These are phyloP conservation scores for Pristionchus entomophagus DNA, from an alignment of 2,888 invertebrate species.

Conservation along the genomic window DNA sequence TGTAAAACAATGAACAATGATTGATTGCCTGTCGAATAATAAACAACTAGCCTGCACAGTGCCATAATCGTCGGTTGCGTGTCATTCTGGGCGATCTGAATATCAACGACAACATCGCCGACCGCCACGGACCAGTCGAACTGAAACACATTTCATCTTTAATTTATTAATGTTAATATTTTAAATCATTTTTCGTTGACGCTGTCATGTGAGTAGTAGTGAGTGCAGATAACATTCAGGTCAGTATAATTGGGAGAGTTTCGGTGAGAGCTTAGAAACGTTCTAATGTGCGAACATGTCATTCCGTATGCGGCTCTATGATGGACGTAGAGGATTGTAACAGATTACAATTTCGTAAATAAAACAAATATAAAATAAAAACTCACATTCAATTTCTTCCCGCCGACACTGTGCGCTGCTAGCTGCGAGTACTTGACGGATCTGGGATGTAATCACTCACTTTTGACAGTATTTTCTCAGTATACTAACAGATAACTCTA, in stretches of 20 bases:
- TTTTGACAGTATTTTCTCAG: no score
- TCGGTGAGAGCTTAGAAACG: no score
- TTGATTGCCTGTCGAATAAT: no score
- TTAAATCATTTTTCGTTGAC: no score
- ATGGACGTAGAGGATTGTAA: no score
- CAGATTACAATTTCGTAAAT: background rate
- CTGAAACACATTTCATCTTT: slow-evolving; percentile 49
- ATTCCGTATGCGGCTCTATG: no score
- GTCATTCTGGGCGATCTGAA: slow-evolving; percentile 51
- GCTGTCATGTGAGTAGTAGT: no score
- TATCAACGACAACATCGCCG: slow-evolving; percentile 57
- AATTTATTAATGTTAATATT: background rate
- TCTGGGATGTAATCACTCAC: slow-evolving; percentile 1
- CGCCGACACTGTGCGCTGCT: slow-evolving; percentile 28
- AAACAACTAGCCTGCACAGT: slow-evolving; percentile 49
- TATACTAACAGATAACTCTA: no score
- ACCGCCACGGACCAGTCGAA: slow-evolving; percentile 60
- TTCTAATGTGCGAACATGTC: no score
- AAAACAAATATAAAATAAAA: background rate
- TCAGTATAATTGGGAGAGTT: no score
- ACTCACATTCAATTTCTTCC: slow-evolving; percentile 45
- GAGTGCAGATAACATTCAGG: no score
- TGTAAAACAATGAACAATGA: no score
- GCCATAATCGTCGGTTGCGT: slow-evolving; percentile 52
- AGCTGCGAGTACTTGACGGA: slow-evolving; percentile 40